A percentile compares a stretch with the other conserved stretches of the same genome.
These are phyloP conservation scores for Budorcas taxicolor DNA, from an alignment of 2,113 vertebrate genomes.

Conservation along the genomic window DNA sequence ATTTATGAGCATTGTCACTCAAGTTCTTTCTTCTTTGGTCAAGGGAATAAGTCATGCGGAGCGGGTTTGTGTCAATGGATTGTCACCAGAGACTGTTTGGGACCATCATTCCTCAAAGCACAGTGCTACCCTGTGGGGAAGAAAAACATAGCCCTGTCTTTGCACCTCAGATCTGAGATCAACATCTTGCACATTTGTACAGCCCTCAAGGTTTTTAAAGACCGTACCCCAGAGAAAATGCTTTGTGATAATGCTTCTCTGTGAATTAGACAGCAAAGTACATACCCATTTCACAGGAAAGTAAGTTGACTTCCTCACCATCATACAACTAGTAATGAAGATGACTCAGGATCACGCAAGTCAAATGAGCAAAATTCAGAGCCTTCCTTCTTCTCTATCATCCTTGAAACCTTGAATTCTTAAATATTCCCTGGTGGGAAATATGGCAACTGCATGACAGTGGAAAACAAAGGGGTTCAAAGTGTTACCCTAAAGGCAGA, in stretches of 20 bases:
- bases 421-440: not conserved
- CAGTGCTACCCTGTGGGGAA: not conserved
- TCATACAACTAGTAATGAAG: not conserved
- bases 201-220: not conserved
- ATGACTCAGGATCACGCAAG: not conserved
- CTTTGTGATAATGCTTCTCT: not conserved
- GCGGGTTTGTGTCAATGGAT: not conserved
- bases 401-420: not conserved
- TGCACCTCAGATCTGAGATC: not conserved
- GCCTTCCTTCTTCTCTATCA: not conserved
- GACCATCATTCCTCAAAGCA: not conserved
- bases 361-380: not conserved
- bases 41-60: not conserved
- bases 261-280: not conserved
- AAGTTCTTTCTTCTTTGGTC: slow-evolving; percentile 19
- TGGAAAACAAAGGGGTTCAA: not conserved
- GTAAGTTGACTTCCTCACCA: not conserved
- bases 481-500: not conserved
- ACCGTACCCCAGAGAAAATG: not conserved
- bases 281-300: not conserved
- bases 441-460: not conserved
- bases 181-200: not conserved
- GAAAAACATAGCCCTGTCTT: not conserved
- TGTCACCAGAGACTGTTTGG: not conserved
- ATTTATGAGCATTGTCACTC: not conserved